Conservation (phyloP, 2,888 invertebrate species). For the Oligia latruncula region DNA sequence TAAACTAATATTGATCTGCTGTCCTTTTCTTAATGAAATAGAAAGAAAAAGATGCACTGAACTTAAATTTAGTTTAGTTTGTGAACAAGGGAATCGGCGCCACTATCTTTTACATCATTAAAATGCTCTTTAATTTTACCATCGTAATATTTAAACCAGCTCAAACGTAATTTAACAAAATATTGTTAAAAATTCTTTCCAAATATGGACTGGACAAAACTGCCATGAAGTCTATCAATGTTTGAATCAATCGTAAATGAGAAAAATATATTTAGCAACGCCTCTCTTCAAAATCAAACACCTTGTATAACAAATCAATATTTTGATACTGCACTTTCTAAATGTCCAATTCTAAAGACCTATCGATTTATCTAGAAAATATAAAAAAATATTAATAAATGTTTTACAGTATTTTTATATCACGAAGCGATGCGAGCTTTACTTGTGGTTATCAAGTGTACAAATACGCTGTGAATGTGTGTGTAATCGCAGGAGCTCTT, state of each 20-base stretch:
- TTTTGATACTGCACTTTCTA: conserved; percentile 63
- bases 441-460: background rate
- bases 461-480: background rate
- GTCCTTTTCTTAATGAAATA: no score
- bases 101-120: background rate
- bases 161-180: background rate
- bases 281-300: background rate
- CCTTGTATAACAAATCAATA: conserved; percentile 59
- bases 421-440: background rate
- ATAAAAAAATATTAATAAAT: conserved; percentile 29
- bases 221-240: background rate
- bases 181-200: background rate
- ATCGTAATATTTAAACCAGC: background rate
- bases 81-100: no score
- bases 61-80: no score
- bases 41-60: no score
- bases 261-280: background rate
- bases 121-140: background rate
- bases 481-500: background rate
- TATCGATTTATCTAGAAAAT: conserved; percentile 41
- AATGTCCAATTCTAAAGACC: conserved; percentile 53
- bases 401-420: conserved; percentile 10
- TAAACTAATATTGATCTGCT: no score
- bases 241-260: background rate
- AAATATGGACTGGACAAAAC: background rate